Conservation (phyloP, 2,113 vertebrate genomes). For the Cyphomyrus plagiostoma region DNA sequence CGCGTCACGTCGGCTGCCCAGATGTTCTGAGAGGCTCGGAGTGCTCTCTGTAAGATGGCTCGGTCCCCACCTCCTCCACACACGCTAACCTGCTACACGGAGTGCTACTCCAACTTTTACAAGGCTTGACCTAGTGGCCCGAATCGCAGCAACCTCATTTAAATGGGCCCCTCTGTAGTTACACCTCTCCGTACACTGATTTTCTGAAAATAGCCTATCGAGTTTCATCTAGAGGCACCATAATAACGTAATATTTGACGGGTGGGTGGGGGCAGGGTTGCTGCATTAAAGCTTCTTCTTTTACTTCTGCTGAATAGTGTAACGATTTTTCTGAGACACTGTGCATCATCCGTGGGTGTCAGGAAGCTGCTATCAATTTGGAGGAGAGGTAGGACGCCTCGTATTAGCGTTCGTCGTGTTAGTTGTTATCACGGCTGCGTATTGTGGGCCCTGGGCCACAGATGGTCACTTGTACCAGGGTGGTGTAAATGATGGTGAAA, state of each 20-base stretch:
- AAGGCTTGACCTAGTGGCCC: neutral
- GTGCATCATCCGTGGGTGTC: neutral
- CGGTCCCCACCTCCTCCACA: neutral
- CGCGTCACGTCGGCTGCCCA: too few species aligned
- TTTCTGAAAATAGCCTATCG: neutral
- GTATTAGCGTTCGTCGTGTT: neutral
- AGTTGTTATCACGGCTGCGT: neutral
- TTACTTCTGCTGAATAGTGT: neutral
- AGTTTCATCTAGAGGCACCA: neutral
- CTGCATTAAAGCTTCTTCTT: neutral
- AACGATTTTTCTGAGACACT: neutral
- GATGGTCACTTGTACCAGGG: neutral
- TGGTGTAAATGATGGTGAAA: neutral
- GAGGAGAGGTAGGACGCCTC: neutral
- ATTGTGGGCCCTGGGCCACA: neutral
- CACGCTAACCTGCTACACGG: neutral
- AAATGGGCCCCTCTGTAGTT: neutral
- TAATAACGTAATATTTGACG: neutral
- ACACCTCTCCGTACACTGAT: neutral
- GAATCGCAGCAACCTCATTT: neutral
- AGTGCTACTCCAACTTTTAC: neutral
- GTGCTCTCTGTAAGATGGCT: too few species aligned
- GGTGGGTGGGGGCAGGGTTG: neutral
- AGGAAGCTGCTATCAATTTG: neutral
- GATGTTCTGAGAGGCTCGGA: too few species aligned